Base-by-base conservation (phyloP, 2,888 invertebrate genomes). In the Nephrotoma flavescens region DNA sequence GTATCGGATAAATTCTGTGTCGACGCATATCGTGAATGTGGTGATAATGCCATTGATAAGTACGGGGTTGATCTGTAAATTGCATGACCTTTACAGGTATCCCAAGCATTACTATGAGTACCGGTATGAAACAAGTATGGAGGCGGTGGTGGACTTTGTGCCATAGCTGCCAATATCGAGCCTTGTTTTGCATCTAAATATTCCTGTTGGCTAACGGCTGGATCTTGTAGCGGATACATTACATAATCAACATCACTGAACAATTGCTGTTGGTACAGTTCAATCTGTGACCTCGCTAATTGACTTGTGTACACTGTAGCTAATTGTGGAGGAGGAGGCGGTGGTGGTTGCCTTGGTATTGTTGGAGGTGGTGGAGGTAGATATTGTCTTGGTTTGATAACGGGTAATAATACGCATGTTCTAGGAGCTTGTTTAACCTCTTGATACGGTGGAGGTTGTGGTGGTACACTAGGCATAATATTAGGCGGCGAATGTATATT, bases 231-330 rank as follows among this genome's bases (percentile, higher is more conserved):
- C 0, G 97, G 97, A 90, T 97, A 97, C 90, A 97, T 96, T 6
- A 97, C 97, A 90, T 97, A 97, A 91, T 97, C 97, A 3, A 97
- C 96, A 90, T 97, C 97, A 87, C 97, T 97, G 89, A 96, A 97
- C 87, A 97, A 93, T 90, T 97, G 97, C 89, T 97, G 96, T 89
- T 97, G 96, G 89, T 97, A 97, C 89, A 96, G 95, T 88, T 97
- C 96, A 88, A 97, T 95, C 90, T 97, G 97, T 41, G 95, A 95
- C 19, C 95, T 92, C 0, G 95, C 94, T 83, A 95, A 91, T 89
- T 95, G 95, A 89, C 94, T 94, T 47, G 95, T 94, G 89, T 95
- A 95, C 0, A 95, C 94, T 0, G 96, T 95, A 0, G 96, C 95
- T 4, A 96, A 92, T 83, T 95, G 94, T 0, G 95, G 94, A 9